Evolutionary conservation across 2,113 vertebrate species (phyloP), one percentile per base, ranked within the genome.

Genomic region (Phyllopteryx taeniolatus): DNA sequence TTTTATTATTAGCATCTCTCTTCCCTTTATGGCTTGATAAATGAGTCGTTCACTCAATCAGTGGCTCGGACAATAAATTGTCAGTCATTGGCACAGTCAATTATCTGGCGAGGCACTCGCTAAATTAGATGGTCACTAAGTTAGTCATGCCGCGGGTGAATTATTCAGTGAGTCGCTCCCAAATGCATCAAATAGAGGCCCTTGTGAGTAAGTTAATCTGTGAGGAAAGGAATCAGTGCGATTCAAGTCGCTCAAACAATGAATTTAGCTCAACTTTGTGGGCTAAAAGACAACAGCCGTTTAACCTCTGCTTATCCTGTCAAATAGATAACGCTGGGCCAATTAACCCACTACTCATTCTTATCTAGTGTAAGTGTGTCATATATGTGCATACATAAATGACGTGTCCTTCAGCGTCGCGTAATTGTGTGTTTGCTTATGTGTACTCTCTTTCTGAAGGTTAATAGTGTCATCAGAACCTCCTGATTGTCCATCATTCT

Each of bases 241-340:
- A 82, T 78, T 80, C 56, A 77, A 80, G 74, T 71, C 68, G 44
- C 62, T 87, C 79, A 74, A 79, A 74, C 79, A 80, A 82, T 75
- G 76, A 75, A 77, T 70, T 73, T 62, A 64, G 71, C 70, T 83
- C 80, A 75, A 80, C 68, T 81, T 82, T 79, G 73, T 85, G 59
- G 61, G 70, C 67, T 27, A 76, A 79, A 83, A 85, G 70, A 91
- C 81, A 80, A 78, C 74, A 76, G 65, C 70, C 68, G 77, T 69
- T 87, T 82, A 84, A 86, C 84, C 86, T 88, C 71, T 43, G 46
- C 39, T 70, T 75, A 86, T 70, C 70, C 83, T 86, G 88, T 73
- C 53, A 77, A 74, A 67, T 51, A 79, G 85, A 91, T 90, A 87
- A 81, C 72, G 77, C 75, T 66, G n/a, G 39, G 6, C 68, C 83